A percentile compares a stretch with the other conserved stretches of the same genome.
Evolutionary conservation across 2,797 vertebrate species (phyloP).

Genomic region (Typhlichthys subterraneus): DNA sequence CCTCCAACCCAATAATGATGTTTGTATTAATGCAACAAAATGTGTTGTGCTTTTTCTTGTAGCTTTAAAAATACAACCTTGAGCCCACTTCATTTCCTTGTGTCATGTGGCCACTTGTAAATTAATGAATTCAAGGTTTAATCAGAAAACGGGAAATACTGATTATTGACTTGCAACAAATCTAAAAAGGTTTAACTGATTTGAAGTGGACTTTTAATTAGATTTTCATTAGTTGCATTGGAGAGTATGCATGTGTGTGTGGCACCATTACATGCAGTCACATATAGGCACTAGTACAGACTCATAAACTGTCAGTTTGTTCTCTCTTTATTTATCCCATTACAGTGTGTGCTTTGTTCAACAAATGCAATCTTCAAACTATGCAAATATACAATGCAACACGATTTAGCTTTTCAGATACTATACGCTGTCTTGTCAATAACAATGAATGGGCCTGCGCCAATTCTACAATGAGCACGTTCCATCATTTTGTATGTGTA

Average conservation of each 20-base stretch:
- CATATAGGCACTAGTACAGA: slow-evolving; percentile 1
- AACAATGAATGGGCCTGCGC: too few species aligned
- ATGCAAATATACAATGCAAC: too few species aligned
- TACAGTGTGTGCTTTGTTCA: too few species aligned
- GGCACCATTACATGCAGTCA: neutral
- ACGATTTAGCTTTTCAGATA: slow-evolving; percentile 14
- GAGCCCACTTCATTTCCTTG: slow-evolving; percentile 43
- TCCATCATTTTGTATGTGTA: slow-evolving; percentile 14
- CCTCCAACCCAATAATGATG: slow-evolving; percentile 12
- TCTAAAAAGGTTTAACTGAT: slow-evolving; percentile 39
- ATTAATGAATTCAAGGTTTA: slow-evolving; percentile 58
- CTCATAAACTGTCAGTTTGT: neutral
- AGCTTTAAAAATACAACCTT: slow-evolving; percentile 10
- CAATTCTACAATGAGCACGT: slow-evolving; percentile 2
- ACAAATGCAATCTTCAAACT: too few species aligned
- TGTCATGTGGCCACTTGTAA: slow-evolving; percentile 44
- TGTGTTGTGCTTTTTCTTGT: slow-evolving; percentile 6
- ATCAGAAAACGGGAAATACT: slow-evolving; percentile 42
- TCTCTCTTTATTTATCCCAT: too few species aligned
- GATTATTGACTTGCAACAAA: slow-evolving; percentile 39
- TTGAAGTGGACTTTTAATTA: slow-evolving; percentile 61
- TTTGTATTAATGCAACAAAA: slow-evolving; percentile 14
- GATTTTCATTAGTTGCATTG: slow-evolving; percentile 49
- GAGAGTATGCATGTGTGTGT: slow-evolving; percentile 5
- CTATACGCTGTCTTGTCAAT: neutral